Conservation (phyloP, 2,888 invertebrate genomes). For the Ophion slaviceki region DNA sequence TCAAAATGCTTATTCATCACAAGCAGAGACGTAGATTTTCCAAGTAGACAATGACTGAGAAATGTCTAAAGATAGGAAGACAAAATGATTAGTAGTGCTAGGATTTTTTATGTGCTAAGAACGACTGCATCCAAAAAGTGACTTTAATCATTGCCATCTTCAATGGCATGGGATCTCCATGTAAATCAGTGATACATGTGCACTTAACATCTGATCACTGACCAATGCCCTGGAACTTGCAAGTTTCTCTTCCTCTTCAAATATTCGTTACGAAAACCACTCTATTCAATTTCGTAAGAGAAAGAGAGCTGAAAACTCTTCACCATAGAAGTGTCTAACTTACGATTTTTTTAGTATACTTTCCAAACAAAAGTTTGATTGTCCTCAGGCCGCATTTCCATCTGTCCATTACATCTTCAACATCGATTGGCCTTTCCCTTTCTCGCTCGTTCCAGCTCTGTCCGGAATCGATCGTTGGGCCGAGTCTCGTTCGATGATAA, state of each 20-base stretch:
- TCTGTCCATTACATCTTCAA: slow-evolving; percentile 58
- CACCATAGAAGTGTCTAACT: slow-evolving; percentile 22
- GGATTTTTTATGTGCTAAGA: too few species aligned
- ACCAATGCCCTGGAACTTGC: not conserved
- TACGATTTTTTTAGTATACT: slow-evolving; percentile 47
- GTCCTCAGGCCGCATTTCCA: slow-evolving; percentile 15
- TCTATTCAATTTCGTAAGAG: slow-evolving; percentile 24
- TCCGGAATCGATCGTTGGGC: slow-evolving; percentile 51
- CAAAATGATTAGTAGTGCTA: too few species aligned
- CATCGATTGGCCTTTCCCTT: slow-evolving; percentile 30
- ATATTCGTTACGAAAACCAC: slow-evolving; percentile 9
- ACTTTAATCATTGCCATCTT: too few species aligned
- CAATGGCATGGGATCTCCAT: too few species aligned
- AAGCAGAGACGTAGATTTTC: not conserved
- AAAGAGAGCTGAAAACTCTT: not conserved
- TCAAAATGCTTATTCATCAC: too few species aligned
- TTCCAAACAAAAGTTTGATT: slow-evolving; percentile 53
- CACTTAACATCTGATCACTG: too few species aligned
- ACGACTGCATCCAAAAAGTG: too few species aligned
- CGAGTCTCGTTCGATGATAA: slow-evolving; percentile 71
- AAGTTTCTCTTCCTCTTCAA: not conserved
- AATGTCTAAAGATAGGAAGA: too few species aligned
- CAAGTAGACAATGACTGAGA: not conserved
- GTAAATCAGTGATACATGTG: too few species aligned
- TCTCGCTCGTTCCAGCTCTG: slow-evolving; percentile 35